Evolutionary conservation across 1,140 invertebrate species (phyloP).

Genomic region (Cyphomyrmex costatus): DNA sequence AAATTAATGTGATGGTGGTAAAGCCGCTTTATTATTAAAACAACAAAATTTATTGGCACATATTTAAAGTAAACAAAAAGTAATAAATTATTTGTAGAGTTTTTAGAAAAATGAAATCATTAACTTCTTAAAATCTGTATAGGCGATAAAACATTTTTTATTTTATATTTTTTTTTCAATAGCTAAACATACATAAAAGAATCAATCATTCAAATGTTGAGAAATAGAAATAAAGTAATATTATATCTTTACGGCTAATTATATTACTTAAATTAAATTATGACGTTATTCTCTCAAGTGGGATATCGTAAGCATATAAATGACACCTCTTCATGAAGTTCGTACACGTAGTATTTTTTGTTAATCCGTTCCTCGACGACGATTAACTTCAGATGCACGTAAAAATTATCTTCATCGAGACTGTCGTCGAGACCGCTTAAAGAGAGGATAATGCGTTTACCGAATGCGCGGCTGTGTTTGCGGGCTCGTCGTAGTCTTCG

Average conservation of each 20-base stretch:
- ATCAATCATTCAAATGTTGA: too few species aligned
- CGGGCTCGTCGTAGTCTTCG: slow-evolving; percentile 68
- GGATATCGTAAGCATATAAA: background rate
- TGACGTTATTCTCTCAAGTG: background rate
- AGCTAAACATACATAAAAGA: too few species aligned
- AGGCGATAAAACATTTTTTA: too few species aligned
- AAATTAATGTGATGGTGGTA: too few species aligned
- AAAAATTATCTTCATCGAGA: slow-evolving; percentile 44
- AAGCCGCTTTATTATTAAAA: too few species aligned
- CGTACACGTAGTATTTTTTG: background rate
- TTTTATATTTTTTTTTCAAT: too few species aligned
- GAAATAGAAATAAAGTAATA: too few species aligned
- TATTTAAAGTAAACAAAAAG: too few species aligned
- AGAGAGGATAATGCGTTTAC: slow-evolving; percentile 59
- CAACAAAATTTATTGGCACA: too few species aligned
- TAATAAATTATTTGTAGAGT: too few species aligned
- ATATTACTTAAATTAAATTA: slow-evolving; percentile 3
- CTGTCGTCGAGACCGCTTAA: slow-evolving; percentile 57
- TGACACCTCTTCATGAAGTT: background rate
- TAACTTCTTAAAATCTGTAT: too few species aligned
- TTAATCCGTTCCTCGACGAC: background rate
- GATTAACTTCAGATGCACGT: background rate
- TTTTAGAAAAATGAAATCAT: too few species aligned
- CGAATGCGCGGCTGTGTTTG: slow-evolving; percentile 65
- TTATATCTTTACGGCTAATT: background rate